Percentiles rank a stretch among this genome's conserved stretches.
These are phyloP conservation scores for Phymatocera aterrima DNA, from an alignment of 2,888 invertebrate species.

Conservation along the genomic window DNA sequence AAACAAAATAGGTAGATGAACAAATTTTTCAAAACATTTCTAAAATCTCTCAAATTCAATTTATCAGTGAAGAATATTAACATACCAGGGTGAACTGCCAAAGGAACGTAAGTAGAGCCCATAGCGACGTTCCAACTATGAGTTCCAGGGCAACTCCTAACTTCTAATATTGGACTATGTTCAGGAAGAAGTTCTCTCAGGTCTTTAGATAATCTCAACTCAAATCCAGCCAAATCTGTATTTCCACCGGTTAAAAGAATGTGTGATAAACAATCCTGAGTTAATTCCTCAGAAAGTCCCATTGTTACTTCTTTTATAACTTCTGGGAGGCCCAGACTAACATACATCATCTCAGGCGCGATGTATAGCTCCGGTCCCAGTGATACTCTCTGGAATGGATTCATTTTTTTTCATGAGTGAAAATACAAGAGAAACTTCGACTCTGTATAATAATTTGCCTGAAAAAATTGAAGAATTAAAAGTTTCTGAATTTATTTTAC, in stretches of 20 bases:
- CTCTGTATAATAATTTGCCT: too few relatives aligned
- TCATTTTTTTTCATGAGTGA: neutral
- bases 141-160: conserved; percentile 70
- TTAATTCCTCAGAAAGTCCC: conserved; percentile 67
- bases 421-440: neutral
- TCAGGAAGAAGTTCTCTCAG: conserved; percentile 70
- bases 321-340: conserved; percentile 70
- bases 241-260: conserved; percentile 74
- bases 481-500: conserved; percentile 59
- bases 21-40: neutral
- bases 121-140: conserved; percentile 74
- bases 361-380: conserved; percentile 72
- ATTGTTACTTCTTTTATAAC: conserved; percentile 71
- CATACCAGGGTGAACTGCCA: conserved; percentile 71
- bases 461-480: neutral
- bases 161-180: conserved; percentile 69
- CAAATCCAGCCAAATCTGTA: conserved; percentile 73
- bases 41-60: neutral
- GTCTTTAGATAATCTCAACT: conserved; percentile 70
- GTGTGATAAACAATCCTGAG: conserved; percentile 71
- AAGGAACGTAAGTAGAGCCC: conserved; percentile 73
- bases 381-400: conserved; percentile 67
- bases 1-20: neutral
- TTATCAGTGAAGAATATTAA: neutral
- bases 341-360: conserved; percentile 74